Base-by-base conservation (phyloP, 2,113 vertebrate species). In the Epinephelus fuscoguttatus region DNA sequence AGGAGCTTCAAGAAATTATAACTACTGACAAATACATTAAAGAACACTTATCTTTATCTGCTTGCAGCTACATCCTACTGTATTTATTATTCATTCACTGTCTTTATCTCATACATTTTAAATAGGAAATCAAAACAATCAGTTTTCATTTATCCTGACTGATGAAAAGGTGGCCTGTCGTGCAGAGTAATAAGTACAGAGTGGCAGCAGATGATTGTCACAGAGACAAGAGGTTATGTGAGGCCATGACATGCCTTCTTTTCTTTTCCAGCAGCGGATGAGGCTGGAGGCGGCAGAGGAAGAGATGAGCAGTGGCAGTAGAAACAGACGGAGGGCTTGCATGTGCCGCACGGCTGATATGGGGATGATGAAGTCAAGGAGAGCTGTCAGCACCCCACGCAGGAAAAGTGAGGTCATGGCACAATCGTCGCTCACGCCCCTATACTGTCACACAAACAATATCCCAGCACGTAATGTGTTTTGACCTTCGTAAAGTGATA, bases 321-420 rank as follows among this genome's bases (percentile, higher is more conserved):
- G 23, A 49, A 45, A 68, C 25, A 49, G 8, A 52, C 52, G 7
- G 71, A 47, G 62, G 21, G 56, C 64, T 66, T 72, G 78, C 72
- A 67, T 77, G 80, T 81, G 61, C 81, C 63, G 21, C 18, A 1
- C n/a, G 2, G 17, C 78, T 66, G 89, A 92, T 92, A 89, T 0
- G 57, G 50, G 37, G 53, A 73, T 27, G 55, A 82, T 71, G 75
- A 68, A 67, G 81, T 73, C 74, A 68, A 55, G 56, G 40, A 25
- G 50, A 23, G 63, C 81, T 75, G 84, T 72, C 74, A 70, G 69
- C 70, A 25, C 63, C 68, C 23, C 68, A 76, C 12, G 0, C 84
- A 84, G 77, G 84, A 89, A 37, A 70, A 10, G 47, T 87, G 84
- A 88, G 77, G 88, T 91, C 89, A 91, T 33, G 76, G 81, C 73